Evolutionary conservation across 2,888 invertebrate species (phyloP), one percentile per base, ranked within the genome.

Genomic region (Busseola fusca): DNA sequence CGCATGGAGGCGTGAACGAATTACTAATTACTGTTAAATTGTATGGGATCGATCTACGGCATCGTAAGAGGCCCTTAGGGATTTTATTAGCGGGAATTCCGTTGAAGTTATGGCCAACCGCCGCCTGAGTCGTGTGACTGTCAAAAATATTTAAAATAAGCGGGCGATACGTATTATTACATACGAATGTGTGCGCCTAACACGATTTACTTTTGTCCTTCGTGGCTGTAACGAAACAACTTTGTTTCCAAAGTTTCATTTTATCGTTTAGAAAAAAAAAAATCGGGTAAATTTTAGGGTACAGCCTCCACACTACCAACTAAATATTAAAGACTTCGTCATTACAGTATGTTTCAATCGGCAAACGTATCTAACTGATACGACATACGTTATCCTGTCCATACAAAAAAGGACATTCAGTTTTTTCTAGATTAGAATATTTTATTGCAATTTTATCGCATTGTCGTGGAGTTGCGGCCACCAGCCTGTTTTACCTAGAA

Each of bases 1-100:
- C 78, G 76, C 69, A 74, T 77, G 27, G 5, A 30, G n/a, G 76
- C 85, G 85, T 85, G 85, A 80, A 74, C 0, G 40, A 66, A 69
- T 75, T 85, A 78, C 71, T 80, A 80, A 85, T 81, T 75, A 76
- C 73, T 67, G 58, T 78, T 81, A 72, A 75, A 74, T 77, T 80
- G 69, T 80, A 65, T 73, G 72, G 68, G 74, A 81, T 76, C 78
- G 74, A 80, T 78, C 75, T 82, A 78, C 70, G 77, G 66, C 59
- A 58, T 66, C 18, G 63, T 27, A 40, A 72, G 80, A 78, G 78
- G 84, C 84, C 70, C 74, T 78, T 68, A 59, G 42, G 72, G 71
- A 64, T 80, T 66, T 52, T 70, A 59, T 37, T 65, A 40, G 65
- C 59, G 58, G 62, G 57, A 77, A 77, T 77, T 77, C 78, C 78